Percentiles rank a stretch among this genome's conserved stretches.
phyloP scores from a whole-genome alignment of 2,113 vertebrate species.

The human (Homo sapiens) region GRCh38 chr13:37333501-37334000 shows the following conservation, averaged over 20 bases:
- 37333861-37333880: neutral
- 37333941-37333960: neutral
- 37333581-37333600: neutral
- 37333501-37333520: neutral
- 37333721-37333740: neutral
- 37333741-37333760: neutral
- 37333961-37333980: neutral
- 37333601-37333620: neutral
- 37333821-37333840: neutral
- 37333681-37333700: neutral
- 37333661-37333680: neutral
- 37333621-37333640: constrained; percentile 13
- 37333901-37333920: neutral
- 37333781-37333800: neutral
- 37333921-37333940: neutral
- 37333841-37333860: neutral
- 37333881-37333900: neutral
- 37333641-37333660: neutral
- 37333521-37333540: neutral
- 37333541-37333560: constrained; percentile 3
- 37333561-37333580: neutral
- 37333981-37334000: neutral
- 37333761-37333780: neutral
- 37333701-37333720: neutral
- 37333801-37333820: neutral